phyloP scores from a whole-genome alignment of 2,797 vertebrate genomes.

The Semotilus atromaculatus region DNA sequence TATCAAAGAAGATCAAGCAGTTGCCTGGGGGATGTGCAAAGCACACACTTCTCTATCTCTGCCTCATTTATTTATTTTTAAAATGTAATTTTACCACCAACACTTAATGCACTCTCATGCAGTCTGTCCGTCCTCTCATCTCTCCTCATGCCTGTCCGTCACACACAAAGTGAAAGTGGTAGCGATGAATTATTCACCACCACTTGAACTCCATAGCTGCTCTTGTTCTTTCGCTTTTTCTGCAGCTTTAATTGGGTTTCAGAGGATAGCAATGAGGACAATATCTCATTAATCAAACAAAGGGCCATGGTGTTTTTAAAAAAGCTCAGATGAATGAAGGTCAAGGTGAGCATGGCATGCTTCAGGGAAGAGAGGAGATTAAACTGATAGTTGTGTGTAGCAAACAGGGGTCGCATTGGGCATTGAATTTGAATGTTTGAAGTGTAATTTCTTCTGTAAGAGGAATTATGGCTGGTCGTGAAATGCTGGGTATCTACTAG shows the following conservation, averaged over 20 bases:
- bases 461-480: not conserved
- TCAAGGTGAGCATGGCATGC: constrained; percentile 6
- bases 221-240: constrained; percentile 72
- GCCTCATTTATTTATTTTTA: constrained; percentile 27
- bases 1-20: constrained; percentile 14
- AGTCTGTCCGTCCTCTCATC: constrained; percentile 38
- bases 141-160: constrained; percentile 50
- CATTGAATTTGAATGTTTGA: not conserved
- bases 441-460: not conserved
- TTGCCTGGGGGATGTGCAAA: constrained; percentile 1
- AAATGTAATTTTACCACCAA: constrained; percentile 4
- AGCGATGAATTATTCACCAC: constrained; percentile 67
- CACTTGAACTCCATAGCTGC: constrained; percentile 68
- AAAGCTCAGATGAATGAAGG: constrained; percentile 10
- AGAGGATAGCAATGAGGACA: constrained; percentile 36
- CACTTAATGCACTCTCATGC: constrained; percentile 48
- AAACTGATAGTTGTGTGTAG: not conserved
- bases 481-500: not conserved
- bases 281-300: constrained; percentile 55
- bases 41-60: not conserved
- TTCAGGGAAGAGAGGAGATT: constrained; percentile 17
- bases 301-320: not conserved
- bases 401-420: not conserved
- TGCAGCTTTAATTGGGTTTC: constrained; percentile 47
- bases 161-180: constrained; percentile 45